Evolutionary conservation across 2,113 vertebrate species (phyloP), one percentile per base, ranked within the genome.

Genomic region (Hystrix brachyura): DNA sequence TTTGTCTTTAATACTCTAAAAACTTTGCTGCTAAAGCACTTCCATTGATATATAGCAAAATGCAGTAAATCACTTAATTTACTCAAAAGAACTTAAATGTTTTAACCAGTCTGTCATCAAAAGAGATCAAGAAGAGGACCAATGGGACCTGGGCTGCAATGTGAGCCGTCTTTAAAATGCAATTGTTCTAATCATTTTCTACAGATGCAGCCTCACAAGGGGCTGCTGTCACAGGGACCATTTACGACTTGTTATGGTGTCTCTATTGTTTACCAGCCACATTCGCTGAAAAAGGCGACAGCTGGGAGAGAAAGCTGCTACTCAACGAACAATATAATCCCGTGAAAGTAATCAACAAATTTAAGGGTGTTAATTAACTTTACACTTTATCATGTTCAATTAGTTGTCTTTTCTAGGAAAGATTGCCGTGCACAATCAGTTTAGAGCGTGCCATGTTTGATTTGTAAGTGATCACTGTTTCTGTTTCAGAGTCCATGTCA

Each of bases 321-420:
- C 99, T 98, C 98, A 98, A 98, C 96, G 98, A 99, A 99, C 99
- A 99, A 99, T 99, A 99, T 99, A 98, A 99, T 99, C 99, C 99
- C 98, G 99, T 99, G 99, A 99, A 99, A 99, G 99, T 99, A 99
- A 99, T 98, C 99, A 99, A 99, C 99, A 99, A 99, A 99, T 99
- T 99, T 99, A 99, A 99, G 99, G 99, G 99, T 98, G 99, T 99
- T 99, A 99, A 99, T 99, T 99, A 99, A 99, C 99, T 99, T 99
- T 99, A 99, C 99, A 99, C 99, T 99, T 99, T 99, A 99, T 99
- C 99, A 99, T 99, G 99, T 99, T 99, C 99, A 99, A 99, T 99
- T 99, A 99, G 99, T 99, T 98, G 98, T 99, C 99, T 99, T 99
- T 99, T 99, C 98, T 99, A 97, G 90, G 98, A 99, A 98, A 99